Percentiles rank a stretch among this genome's conserved stretches.
Conservation (phyloP, 2,113 vertebrate genomes). For the Leptodactylus fuscus region DNA sequence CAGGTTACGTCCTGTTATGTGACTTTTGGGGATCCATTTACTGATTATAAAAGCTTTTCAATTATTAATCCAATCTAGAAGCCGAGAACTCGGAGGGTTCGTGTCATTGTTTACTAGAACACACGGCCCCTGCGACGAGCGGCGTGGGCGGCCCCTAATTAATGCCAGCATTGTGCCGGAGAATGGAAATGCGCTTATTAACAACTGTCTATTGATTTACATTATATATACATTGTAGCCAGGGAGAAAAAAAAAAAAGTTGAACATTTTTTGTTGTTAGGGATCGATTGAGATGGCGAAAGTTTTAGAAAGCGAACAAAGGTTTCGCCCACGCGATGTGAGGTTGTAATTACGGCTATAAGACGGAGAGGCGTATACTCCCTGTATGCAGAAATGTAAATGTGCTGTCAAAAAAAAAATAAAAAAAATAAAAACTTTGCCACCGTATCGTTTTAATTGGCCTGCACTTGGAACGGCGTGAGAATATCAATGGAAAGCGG, state of each 20-base stretch:
- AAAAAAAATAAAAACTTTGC: neutral
- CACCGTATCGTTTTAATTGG: conserved; percentile 1
- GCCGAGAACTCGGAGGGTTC: neutral
- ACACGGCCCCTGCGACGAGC: neutral
- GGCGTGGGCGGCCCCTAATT: neutral
- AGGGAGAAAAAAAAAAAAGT: neutral
- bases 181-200: neutral
- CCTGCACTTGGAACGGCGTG: too few relatives aligned
- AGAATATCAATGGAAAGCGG: neutral
- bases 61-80: conserved; percentile 8
- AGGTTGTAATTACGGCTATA: conserved; percentile 43
- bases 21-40: neutral
- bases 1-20: neutral
- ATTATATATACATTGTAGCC: neutral
- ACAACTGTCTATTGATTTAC: neutral
- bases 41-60: neutral
- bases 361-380: neutral
- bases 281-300: neutral
- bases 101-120: neutral
- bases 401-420: neutral
- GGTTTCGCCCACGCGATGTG: conserved; percentile 13
- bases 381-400: conserved; percentile 18
- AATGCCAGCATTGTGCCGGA: neutral
- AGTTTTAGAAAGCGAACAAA: conserved; percentile 20
- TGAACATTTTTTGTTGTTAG: neutral